A percentile compares a stretch with the other conserved stretches of the same genome.
Conservation (phyloP, 2,888 invertebrate species). For the Agrochola lota region DNA sequence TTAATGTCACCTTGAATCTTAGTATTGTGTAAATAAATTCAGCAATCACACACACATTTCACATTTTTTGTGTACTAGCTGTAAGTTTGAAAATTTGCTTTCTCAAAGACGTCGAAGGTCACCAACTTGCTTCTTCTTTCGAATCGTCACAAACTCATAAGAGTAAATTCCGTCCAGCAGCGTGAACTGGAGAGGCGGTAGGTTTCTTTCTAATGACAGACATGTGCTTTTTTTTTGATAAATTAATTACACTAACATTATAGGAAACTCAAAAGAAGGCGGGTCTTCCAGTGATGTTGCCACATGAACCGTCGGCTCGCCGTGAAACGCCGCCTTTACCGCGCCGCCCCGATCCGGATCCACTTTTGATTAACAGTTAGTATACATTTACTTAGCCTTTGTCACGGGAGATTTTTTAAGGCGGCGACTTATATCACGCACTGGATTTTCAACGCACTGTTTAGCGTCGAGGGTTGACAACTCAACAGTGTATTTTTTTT, state of each 20-base stretch:
- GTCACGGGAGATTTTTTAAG: no score
- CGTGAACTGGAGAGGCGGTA: not conserved
- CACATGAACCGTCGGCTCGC: slow-evolving; percentile 94
- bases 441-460: no score
- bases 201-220: no score
- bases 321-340: slow-evolving; percentile 94
- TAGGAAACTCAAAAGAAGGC: slow-evolving; percentile 96
- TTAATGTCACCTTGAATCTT: not conserved
- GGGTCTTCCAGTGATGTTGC: slow-evolving; percentile 95
- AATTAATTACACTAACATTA: slow-evolving; percentile 11
- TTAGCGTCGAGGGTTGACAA: no score
- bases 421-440: no score
- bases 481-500: no score
- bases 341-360: slow-evolving; percentile 93
- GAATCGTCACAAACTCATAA: not conserved
- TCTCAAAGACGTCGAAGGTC: not conserved
- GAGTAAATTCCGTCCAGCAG: not conserved
- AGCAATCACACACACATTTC: slow-evolving; percentile 22
- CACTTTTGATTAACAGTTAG: slow-evolving; percentile 91
- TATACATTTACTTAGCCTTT: slow-evolving; percentile 9
- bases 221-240: not conserved
- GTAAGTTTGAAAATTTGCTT: not conserved
- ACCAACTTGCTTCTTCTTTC: not conserved
- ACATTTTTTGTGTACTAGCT: slow-evolving; percentile 1
- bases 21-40: not conserved